Evolutionary conservation across 2,888 invertebrate species (phyloP).

Genomic region (Drosophila neonasuta): DNA sequence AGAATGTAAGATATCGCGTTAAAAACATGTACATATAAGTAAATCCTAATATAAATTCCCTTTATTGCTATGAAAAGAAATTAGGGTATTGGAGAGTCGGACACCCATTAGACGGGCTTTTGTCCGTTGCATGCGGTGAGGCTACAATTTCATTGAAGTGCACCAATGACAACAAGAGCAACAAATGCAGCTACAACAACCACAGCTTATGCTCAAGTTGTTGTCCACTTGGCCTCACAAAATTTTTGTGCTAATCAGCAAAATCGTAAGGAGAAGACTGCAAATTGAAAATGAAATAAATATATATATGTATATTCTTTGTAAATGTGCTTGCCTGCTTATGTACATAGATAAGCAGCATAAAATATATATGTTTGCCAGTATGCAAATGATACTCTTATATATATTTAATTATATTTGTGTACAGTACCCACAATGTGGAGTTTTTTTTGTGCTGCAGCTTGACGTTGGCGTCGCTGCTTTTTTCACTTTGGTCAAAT

Average conservation of each 20-base stretch:
- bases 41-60: too few relatives aligned
- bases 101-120: not conserved
- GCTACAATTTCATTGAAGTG: conserved; percentile 51
- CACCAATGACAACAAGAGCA: conserved; percentile 17
- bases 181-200: conserved; percentile 42
- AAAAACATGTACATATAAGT: too few relatives aligned
- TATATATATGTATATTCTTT: not conserved
- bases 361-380: not conserved
- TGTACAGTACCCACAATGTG: conserved; percentile 53
- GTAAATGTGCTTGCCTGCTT: not conserved
- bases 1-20: too few relatives aligned
- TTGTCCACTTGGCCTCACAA: conserved; percentile 13
- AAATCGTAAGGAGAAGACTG: conserved; percentile 28
- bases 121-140: conserved; percentile 32
- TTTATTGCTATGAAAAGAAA: too few relatives aligned
- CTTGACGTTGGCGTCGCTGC: conserved; percentile 32
- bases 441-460: conserved; percentile 16
- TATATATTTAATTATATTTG: conserved; percentile 53
- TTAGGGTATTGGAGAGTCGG: conserved; percentile 3
- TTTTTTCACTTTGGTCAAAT: conserved; percentile 23
- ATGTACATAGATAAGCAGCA: not conserved
- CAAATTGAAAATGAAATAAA: conserved; percentile 7
- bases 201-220: conserved; percentile 24
- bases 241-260: conserved; percentile 48
- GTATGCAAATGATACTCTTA: conserved; percentile 14